Base-by-base conservation (phyloP, 2,888 invertebrate species). In the Falcaria lacertinaria region DNA sequence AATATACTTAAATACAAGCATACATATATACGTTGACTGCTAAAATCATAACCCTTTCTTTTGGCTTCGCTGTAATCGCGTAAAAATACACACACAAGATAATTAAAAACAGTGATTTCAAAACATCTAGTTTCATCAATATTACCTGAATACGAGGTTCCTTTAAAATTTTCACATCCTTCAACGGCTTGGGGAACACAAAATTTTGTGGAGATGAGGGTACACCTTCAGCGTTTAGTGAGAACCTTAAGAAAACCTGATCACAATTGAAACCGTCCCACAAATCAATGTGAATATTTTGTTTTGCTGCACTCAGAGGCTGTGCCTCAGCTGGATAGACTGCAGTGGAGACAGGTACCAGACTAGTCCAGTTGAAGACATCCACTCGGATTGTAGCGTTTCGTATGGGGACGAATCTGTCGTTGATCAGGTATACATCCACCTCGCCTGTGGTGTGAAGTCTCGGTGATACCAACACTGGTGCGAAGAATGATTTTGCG, bases 401-500 rank as follows among this genome's bases (percentile, higher is more conserved):
- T 1, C 63, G 42, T 22, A 83, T 80, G 5, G 72, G 81, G 17
- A 70, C 74, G 43, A 91, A 79, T 55, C 88, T 77, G 67, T 95
- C 95, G 39, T 94, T 94, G 8, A 94, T 87, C 0, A 93, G 72
- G 39, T 91, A 93, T 8, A 95, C 79, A 42, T 91, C 86, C 0
- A 95, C 76, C 19, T 90, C 80, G 14, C 90, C 81, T 0, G 83
- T 68, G 0, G 69, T 42, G 7, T 89, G 84, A 11, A 91, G 69
- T 33, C 93, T 87, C 0, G 91, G 91, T 0, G 91, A 93, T 13
- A 95, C 90, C 15, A 95, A 88, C 15, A 94, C 85, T 0, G 95
- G 95, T 0, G 95, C 92, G 71, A 98, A 96, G 71, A 98, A 98
- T 1, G 95, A 91, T 55, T 91, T 91, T 0, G 96, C 96, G 77